Percentiles rank a stretch among this genome's conserved stretches.
Evolutionary conservation across 1,140 invertebrate genomes (phyloP).

Genomic region (Solenopsis fugax): DNA sequence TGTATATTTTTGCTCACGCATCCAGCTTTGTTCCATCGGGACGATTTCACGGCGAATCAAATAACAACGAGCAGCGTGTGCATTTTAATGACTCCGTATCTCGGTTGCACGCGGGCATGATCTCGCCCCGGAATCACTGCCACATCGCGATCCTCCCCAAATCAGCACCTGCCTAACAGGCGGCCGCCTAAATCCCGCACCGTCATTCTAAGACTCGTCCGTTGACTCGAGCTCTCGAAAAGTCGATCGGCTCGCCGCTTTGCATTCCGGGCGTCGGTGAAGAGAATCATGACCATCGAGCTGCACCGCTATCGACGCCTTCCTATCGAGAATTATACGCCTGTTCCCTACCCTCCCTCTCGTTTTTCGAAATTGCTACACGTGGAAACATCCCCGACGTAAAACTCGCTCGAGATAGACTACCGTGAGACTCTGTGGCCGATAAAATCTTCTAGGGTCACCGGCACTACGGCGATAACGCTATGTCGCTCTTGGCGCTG

Average conservation of each 20-base stretch:
- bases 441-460: constrained; percentile 54
- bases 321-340: neutral
- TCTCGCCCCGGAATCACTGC: constrained; percentile 65
- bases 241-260: constrained; percentile 28
- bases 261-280: constrained; percentile 11
- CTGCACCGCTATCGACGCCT: constrained; percentile 8
- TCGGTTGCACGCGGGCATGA: constrained; percentile 47
- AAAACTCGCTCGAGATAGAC: constrained; percentile 38
- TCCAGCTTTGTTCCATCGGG: neutral
- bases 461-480: constrained; percentile 24
- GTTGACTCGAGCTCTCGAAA: constrained; percentile 37
- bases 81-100: constrained; percentile 70
- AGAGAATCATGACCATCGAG: neutral
- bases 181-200: constrained; percentile 72
- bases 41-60: constrained; percentile 52
- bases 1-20: neutral
- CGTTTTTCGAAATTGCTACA: constrained; percentile 48
- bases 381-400: constrained; percentile 8
- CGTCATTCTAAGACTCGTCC: constrained; percentile 74
- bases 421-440: neutral
- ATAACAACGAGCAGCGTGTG: neutral
- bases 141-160: constrained; percentile 78
- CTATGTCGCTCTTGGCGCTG: neutral
- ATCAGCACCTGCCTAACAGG: constrained; percentile 82
- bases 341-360: neutral